These are phyloP conservation scores for Pentamera pediparva DNA, from an alignment of 53 echinoderm and acorn worm species.

Conservation along the genomic window DNA sequence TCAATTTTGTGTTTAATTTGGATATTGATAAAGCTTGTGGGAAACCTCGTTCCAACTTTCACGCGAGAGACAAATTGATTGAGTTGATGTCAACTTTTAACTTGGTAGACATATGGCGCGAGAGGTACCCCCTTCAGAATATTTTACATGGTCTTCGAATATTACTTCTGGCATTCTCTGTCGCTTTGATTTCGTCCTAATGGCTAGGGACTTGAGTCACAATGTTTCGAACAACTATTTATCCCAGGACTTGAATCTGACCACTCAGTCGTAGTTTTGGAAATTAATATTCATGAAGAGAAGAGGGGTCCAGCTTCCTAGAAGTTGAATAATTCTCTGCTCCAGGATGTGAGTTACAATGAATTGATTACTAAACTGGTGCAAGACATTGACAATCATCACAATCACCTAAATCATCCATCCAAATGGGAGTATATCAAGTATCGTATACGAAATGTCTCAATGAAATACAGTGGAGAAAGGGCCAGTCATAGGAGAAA, in stretches of 20 bases:
- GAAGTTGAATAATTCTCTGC: slow-evolving; percentile 18
- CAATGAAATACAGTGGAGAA: not conserved
- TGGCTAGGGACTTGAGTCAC: no score
- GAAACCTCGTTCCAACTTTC: no score
- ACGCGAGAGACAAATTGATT: no score
- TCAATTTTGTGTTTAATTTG: no score
- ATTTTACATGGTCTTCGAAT: no score
- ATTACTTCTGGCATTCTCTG: no score
- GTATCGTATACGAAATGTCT: not conserved
- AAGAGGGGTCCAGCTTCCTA: not conserved
- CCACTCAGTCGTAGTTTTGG: slow-evolving; percentile 5
- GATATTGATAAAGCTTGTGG: no score
- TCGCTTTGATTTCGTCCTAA: no score
- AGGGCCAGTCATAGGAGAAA: not conserved
- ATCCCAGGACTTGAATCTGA: not conserved
- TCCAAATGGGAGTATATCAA: not conserved
- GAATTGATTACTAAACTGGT: not conserved
- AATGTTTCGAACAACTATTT: no score
- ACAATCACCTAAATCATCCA: not conserved
- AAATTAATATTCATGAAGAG: not conserved
- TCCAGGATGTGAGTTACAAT: not conserved
- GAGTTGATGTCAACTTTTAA: no score
- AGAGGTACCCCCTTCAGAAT: no score
- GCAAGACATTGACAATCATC: not conserved
- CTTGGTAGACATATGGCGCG: no score